Evolutionary conservation across 2,113 vertebrate genomes (phyloP).

Genomic region (Blennius ocellaris): DNA sequence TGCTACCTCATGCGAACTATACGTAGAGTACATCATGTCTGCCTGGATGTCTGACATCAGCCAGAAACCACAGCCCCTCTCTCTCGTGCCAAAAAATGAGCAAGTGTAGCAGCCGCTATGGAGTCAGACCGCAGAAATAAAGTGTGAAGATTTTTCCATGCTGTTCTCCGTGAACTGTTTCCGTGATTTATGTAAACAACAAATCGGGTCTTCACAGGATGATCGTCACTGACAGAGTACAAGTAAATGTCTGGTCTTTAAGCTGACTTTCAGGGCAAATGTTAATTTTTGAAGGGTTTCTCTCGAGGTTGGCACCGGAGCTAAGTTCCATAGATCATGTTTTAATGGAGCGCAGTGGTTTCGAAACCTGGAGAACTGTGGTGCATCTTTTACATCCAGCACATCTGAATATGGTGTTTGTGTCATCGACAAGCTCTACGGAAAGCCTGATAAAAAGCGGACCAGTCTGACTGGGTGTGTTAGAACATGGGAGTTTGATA

Average conservation of each 20-base stretch:
- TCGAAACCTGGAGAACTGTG: too few species aligned
- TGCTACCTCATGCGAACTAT: constrained; percentile 56
- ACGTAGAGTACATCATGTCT: constrained; percentile 21
- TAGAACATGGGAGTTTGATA: background rate
- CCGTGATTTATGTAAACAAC: background rate
- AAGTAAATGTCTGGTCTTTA: background rate
- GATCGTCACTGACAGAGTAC: background rate
- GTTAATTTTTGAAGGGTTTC: background rate
- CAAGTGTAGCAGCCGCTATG: background rate
- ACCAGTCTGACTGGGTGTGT: too few species aligned
- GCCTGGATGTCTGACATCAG: background rate
- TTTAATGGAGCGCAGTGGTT: too few species aligned
- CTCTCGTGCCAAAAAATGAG: background rate
- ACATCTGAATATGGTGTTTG: too few species aligned
- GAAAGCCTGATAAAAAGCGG: too few species aligned
- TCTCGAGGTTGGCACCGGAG: background rate
- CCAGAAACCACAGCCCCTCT: background rate
- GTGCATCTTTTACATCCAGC: too few species aligned
- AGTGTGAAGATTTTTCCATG: background rate
- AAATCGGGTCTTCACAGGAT: background rate
- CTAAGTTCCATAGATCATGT: background rate
- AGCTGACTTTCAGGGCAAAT: background rate
- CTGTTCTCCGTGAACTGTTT: background rate
- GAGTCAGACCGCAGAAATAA: background rate
- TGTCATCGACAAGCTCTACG: too few species aligned